These are phyloP conservation scores for Ridgeia piscesae DNA, from an alignment of 1,140 invertebrate genomes.

Conservation along the genomic window DNA sequence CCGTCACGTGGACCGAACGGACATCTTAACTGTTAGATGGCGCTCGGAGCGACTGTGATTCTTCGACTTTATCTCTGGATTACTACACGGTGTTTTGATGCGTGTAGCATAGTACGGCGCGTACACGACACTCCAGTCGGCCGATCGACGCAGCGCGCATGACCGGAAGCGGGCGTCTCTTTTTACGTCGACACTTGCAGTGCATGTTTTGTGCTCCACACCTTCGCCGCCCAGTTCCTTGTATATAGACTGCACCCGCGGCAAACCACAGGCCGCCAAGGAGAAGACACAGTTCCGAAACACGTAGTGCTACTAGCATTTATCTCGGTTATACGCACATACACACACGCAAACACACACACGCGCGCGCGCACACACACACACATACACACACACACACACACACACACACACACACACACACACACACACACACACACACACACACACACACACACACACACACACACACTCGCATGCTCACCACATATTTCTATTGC, in stretches of 20 bases:
- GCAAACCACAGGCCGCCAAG: neutral
- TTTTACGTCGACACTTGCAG: neutral
- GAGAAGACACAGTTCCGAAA: neutral
- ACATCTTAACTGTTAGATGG: neutral
- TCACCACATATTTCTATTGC: neutral
- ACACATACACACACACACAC: neutral
- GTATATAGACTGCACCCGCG: neutral
- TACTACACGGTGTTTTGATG: neutral
- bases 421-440: too few species aligned
- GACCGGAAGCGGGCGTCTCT: neutral
- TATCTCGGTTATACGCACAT: neutral
- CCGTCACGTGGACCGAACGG: neutral
- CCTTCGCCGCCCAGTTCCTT: neutral
- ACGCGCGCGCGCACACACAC: neutral
- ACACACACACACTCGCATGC: neutral
- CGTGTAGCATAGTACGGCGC: neutral
- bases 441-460: neutral
- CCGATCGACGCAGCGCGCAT: neutral
- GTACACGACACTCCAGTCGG: neutral
- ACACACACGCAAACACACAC: neutral
- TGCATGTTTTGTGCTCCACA: neutral
- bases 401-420: neutral
- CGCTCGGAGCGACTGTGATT: slow-evolving; percentile 3
- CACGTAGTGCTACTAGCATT: neutral
- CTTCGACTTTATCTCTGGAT: neutral